Evolutionary conservation across 1,140 invertebrate species (phyloP), one percentile per base, ranked within the genome.

Genomic region (Cotesia glomerata): DNA sequence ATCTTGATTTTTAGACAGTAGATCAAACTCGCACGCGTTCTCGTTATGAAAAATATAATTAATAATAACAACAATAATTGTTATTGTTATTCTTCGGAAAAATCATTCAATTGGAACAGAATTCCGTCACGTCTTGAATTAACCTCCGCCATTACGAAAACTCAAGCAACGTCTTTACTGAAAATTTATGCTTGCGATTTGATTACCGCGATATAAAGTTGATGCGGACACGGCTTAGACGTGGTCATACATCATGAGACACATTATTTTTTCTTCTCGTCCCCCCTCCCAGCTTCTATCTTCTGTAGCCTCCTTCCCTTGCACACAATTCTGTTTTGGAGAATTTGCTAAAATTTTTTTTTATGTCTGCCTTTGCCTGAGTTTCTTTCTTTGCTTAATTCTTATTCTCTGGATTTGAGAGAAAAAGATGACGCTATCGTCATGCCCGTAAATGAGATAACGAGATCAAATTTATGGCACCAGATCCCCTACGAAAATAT

Each of bases 391-490:
- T 58, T 59, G 72, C 72, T 59, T 58, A 62, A 74, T 68, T 66
- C 49, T 73, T 67, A 64, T 49, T 63, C 67, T 36, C 71, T 75
- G 11, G 11, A 2, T 45, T 45, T 45, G 7, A 7, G 11, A 45
- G 39, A 45, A 45, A 45, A 45, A 45, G 39, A 45, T 45, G 39
- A 45, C 39, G 39, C n/a, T 58, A 26, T 18, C 52, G 73, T 77
- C 74, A 70, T 73, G 68, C 79, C 79, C 82, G 80, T 85, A 85
- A 85, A 85, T 83, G 83, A 86, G 86, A 87, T 87, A 87, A 87
- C 86, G 86, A 86, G 86, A 87, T 86, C 83, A 85, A 87, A 87
- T 87, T 87, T 87, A 87, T 85, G 84, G 82, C 80, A 78, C 72
- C 78, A 82, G 84, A 85, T 85, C 79, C 76, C 78, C 79, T 79